Base-by-base conservation (phyloP, 2,113 vertebrate genomes). In the Lophura nycthemera region DNA sequence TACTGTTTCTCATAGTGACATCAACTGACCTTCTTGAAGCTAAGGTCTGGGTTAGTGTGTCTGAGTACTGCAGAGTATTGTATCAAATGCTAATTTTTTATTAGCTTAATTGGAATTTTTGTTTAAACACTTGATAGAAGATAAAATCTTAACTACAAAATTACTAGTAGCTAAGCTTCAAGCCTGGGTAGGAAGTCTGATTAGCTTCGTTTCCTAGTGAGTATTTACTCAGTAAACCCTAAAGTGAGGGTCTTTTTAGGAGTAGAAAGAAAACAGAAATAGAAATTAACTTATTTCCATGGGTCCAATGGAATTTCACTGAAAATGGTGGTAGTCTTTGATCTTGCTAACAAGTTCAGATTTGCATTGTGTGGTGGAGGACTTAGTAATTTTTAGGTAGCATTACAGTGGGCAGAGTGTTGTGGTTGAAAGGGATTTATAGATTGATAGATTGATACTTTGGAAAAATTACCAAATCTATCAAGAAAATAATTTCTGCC, bases 71-170 rank as follows among this genome's bases (percentile, higher is more conserved):
- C 66, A 87, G 87, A 93, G 30, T 36, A 59, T 1, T 88, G 5
- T 64, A 72, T 94, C 80, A 88, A 40, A 76, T 90, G 20, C 25
- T 86, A n/a, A 2, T 79, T 95, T 91, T 90, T 3, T 5, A 18
- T 90, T 79, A 92, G 64, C 57, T 73, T 87, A 84, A 63, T 63
- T 66, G 25, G 40, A 90, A 66, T 83, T 87, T 94, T 93, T 85
- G 8, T 63, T 69, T 89, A 59, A 87, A 96, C 80, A 80, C 50
- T 83, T 85, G 43, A 79, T 52, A 61, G 74, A 95, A 94, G 86
- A 89, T 93, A 92, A 94, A 94, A 96, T 93, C 90, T 94, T 79
- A 89, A 85, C 21, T 92, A 48, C 14, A 45, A 83, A 85, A 92
- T 73, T 79, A 70, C 71, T 76, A 73, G 19, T 86, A 76, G 40